Conservation (phyloP, 2,888 invertebrate species). For the Ichneumon xanthorius region DNA sequence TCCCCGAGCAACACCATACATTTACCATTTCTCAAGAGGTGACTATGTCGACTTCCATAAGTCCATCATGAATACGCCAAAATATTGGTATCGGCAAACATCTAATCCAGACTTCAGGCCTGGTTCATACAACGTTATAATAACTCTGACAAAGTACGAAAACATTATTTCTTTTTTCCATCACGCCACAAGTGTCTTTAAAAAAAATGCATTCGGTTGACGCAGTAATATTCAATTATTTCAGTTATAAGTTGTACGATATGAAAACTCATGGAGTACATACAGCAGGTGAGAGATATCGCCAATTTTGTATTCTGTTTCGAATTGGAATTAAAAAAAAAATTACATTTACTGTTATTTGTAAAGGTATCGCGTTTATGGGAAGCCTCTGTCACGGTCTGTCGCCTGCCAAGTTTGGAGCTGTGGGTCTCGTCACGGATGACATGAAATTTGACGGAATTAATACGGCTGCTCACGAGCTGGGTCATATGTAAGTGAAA, state of each 20-base stretch:
- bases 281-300: neutral
- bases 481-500: conserved; percentile 28
- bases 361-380: neutral
- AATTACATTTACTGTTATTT: neutral
- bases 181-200: neutral
- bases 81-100: neutral
- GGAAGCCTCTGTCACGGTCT: neutral
- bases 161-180: neutral
- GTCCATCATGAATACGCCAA: neutral
- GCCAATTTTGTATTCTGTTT: neutral
- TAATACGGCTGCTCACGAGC: conserved; percentile 4
- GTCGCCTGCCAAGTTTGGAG: neutral
- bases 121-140: conserved; percentile 1
- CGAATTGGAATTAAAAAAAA: neutral
- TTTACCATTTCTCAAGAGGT: neutral
- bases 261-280: neutral
- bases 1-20: conserved; percentile 6
- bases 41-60: neutral
- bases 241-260: neutral
- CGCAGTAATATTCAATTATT: neutral
- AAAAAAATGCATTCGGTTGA: neutral
- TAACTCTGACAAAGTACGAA: conserved; percentile 17
- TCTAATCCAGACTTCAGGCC: neutral
- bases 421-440: neutral
- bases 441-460: conserved; percentile 20